These are phyloP conservation scores for Periophthalmus magnuspinnatus DNA, from an alignment of 2,797 vertebrate genomes.

Conservation along the genomic window DNA sequence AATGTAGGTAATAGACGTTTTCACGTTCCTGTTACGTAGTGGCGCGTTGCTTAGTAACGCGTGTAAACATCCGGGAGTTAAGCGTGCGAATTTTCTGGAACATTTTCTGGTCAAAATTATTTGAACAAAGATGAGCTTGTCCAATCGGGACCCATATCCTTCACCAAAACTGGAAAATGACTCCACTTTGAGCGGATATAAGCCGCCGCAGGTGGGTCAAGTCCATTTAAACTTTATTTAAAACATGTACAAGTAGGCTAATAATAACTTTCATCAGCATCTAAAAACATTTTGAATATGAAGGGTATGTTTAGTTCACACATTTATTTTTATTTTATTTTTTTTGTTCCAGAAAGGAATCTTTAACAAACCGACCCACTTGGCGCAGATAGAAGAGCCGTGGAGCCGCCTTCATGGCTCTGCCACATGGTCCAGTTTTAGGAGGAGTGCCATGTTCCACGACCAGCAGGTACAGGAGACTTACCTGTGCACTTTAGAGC, in stretches of 20 bases:
- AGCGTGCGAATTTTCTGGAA: neutral
- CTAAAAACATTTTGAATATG: too few species aligned
- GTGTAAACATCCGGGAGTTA: slow-evolving; percentile 13
- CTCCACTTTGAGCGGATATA: slow-evolving; percentile 57
- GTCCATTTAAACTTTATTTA: neutral
- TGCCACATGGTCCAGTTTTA: slow-evolving; percentile 72
- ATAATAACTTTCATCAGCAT: too few species aligned
- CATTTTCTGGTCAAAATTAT: neutral
- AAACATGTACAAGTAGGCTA: too few species aligned
- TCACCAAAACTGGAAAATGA: slow-evolving; percentile 66
- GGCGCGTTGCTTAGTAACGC: slow-evolving; percentile 60
- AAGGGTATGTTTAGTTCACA: neutral
- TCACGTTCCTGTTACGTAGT: neutral
- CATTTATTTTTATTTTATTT: neutral
- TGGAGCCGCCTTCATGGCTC: slow-evolving; percentile 77
- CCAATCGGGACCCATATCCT: slow-evolving; percentile 71
- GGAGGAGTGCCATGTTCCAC: slow-evolving; percentile 45
- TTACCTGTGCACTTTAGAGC: neutral
- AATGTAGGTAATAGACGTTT: neutral
- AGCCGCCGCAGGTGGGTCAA: slow-evolving; percentile 66
- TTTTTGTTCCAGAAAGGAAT: slow-evolving; percentile 61
- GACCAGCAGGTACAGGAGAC: slow-evolving; percentile 65
- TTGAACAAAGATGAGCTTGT: slow-evolving; percentile 34
- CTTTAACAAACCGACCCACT: slow-evolving; percentile 62
- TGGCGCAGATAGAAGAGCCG: slow-evolving; percentile 79